Evolutionary conservation across 1,140 invertebrate species (phyloP), one percentile per base, ranked within the genome.

Genomic region (Scaptomyza pallida): DNA sequence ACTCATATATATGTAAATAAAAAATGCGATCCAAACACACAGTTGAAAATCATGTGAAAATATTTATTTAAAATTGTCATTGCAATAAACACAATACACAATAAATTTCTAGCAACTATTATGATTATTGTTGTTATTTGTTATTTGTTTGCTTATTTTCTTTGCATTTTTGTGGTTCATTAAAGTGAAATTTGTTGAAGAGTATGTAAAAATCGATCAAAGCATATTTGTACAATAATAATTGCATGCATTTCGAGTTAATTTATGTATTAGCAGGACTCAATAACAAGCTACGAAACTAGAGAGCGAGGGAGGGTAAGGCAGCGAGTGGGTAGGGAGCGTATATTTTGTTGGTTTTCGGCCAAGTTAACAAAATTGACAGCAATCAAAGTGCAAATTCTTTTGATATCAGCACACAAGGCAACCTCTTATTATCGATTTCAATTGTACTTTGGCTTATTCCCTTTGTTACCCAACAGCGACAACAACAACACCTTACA

Each of bases 31-130:
- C 44, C 65, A n/a, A n/a, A n/a, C n/a, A n/a, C n/a, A 74, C 10
- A 33, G 19, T 16, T 33, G 23, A 23, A 78, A 75, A 79, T 75
- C 30, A 75, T 67, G 33, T 35, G 35, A 81, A 81, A 81, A 77
- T 77, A 82, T 81, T 81, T 82, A 81, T 81, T 81, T 69, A 69
- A 69, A 69, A 80, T 67, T 59, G 67, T 35, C 26, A 44, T 45
- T n/a, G 23, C 59, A 71, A 30, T 30, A 65, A 64, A 71, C 52
- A 64, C 67, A 71, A 59, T 55, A 54, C 50, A 37, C 60, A 71
- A 51, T n/a, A n/a, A 44, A 60, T 60, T 51, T 55, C 60, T 23
- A 71, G 52, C 48, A 33, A 48, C 12, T 43, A 30, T 41, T 60
- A 23, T 60, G 19, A 13, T 30, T 62, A 9, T 61, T 50, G 16